Evolutionary conservation across 2,113 vertebrate genomes (phyloP).

Genomic region (Accipiter cooperii): DNA sequence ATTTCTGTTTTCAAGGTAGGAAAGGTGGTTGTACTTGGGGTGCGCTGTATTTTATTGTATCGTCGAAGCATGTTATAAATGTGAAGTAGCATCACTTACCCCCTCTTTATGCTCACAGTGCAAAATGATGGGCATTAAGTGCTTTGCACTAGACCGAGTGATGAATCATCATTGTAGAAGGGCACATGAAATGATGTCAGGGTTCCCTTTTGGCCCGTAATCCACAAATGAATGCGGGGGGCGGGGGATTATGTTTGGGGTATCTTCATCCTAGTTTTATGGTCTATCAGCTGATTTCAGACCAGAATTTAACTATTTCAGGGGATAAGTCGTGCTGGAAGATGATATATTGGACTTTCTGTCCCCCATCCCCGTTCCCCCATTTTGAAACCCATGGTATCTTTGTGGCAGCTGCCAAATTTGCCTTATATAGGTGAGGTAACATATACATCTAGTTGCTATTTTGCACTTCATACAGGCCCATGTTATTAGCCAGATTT

Average conservation of each 20-base stretch:
- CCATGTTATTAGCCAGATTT: neutral
- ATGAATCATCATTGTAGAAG: neutral
- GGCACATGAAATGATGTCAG: neutral
- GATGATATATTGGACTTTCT: neutral
- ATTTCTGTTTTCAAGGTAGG: neutral
- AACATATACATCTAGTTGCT: neutral
- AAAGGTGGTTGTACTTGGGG: neutral
- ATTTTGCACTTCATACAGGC: neutral
- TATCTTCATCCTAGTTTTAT: constrained; percentile 6
- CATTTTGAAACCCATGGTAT: neutral
- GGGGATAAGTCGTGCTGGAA: neutral
- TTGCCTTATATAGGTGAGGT: neutral
- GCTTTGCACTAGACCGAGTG: neutral
- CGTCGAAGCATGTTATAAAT: neutral
- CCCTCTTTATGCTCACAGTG: neutral
- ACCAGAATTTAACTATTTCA: neutral
- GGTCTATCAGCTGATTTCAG: neutral
- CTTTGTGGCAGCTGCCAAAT: neutral
- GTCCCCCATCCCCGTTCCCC: too few relatives aligned
- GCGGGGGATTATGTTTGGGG: neutral
- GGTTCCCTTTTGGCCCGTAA: neutral
- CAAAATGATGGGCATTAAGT: neutral
- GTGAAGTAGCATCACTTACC: neutral
- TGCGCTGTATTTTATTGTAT: neutral
- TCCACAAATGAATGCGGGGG: neutral